Conservation (phyloP, 2,797 vertebrate species). For the Buceros bicornis region DNA sequence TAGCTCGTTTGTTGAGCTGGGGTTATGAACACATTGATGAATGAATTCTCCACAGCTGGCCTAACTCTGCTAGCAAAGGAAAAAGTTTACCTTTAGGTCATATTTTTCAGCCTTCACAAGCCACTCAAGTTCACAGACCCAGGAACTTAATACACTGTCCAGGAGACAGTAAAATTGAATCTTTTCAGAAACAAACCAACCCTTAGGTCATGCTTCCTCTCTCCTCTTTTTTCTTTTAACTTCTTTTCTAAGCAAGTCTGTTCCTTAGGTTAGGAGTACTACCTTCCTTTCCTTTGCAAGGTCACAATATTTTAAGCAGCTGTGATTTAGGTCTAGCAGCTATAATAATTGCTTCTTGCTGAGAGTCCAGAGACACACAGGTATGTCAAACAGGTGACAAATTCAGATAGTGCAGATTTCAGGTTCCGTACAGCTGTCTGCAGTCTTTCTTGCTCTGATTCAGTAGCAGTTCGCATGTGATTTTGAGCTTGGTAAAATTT, state of each 20-base stretch:
- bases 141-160: neutral
- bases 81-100: neutral
- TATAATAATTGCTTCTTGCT: slow-evolving; percentile 20
- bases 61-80: neutral
- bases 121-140: neutral
- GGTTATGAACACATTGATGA: neutral
- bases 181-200: neutral
- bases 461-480: neutral
- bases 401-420: neutral
- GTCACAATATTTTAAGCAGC: neutral
- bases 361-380: neutral
- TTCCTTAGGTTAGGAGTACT: neutral
- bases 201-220: neutral
- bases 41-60: neutral
- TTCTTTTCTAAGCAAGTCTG: neutral
- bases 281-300: neutral
- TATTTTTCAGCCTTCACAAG: neutral
- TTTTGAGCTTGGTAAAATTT: neutral
- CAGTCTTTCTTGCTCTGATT: slow-evolving; percentile 1
- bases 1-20: neutral
- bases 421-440: neutral
- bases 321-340: slow-evolving; percentile 12
- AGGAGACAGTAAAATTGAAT: neutral
- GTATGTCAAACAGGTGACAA: neutral
- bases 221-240: neutral